These are phyloP conservation scores for Trachurus trachurus DNA, from an alignment of 2,797 vertebrate genomes.

Conservation along the genomic window DNA sequence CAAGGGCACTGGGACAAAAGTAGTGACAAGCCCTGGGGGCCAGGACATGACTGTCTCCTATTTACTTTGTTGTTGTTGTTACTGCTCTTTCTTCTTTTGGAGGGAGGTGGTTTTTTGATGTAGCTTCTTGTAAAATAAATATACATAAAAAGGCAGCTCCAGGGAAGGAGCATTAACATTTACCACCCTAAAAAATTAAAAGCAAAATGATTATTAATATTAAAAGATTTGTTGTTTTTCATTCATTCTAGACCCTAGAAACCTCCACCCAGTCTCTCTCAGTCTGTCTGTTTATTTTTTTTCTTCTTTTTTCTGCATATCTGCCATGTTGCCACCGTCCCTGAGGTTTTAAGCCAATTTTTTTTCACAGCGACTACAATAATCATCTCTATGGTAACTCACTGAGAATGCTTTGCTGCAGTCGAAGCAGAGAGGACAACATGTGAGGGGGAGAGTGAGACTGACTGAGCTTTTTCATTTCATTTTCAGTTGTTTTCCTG, in stretches of 20 bases:
- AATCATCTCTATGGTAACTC: conserved; percentile 77
- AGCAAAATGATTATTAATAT: conserved; percentile 40
- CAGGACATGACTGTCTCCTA: conserved; percentile 18
- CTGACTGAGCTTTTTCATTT: conserved; percentile 58
- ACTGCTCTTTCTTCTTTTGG: too few relatives aligned
- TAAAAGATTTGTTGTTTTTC: conserved; percentile 11
- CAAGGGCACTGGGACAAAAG: conserved; percentile 60
- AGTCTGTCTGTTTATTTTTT: conserved; percentile 45
- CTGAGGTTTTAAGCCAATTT: conserved; percentile 70
- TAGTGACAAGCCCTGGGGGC: conserved; percentile 45
- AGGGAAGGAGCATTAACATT: conserved; percentile 21
- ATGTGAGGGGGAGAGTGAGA: conserved; percentile 28
- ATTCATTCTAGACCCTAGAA: conserved; percentile 40
- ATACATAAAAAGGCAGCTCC: conserved; percentile 22
- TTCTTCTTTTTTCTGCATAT: conserved; percentile 53
- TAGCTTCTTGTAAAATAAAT: conserved; percentile 43
- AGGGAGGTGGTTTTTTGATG: background rate
- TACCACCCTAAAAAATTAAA: conserved; percentile 12
- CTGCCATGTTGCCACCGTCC: conserved; percentile 54
- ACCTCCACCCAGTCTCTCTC: conserved; percentile 16
- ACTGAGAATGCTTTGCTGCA: conserved; percentile 66
- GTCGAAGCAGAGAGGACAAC: conserved; percentile 64
- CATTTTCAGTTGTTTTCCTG: conserved; percentile 71
- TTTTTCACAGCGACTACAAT: conserved; percentile 72
- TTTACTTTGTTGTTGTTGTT: conserved; percentile 25